phyloP scores from a whole-genome alignment of 2,888 invertebrate species.

The Hirtodrosophila confusa region DNA sequence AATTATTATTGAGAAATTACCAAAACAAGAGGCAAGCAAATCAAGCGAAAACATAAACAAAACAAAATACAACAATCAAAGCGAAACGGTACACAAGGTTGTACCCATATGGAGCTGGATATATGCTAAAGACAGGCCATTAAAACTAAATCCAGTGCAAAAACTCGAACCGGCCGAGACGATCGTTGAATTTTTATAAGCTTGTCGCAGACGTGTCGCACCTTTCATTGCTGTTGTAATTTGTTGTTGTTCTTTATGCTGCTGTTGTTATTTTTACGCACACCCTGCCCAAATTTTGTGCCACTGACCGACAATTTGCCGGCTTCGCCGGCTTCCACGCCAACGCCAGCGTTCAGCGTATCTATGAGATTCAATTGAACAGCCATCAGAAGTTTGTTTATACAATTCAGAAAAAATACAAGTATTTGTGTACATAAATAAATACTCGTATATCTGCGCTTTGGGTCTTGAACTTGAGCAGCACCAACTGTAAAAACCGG shows the following conservation, averaged over 20 bases:
- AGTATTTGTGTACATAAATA: constrained; percentile 7
- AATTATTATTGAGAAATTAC: constrained; percentile 70
- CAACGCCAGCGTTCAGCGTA: constrained; percentile 35
- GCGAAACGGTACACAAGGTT: constrained; percentile 23
- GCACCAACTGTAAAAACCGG: constrained; percentile 54
- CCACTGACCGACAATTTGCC: constrained; percentile 73
- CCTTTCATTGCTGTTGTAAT: constrained; percentile 40
- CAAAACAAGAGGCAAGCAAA: constrained; percentile 45
- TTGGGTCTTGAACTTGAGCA: constrained; percentile 45
- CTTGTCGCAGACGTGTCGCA: constrained; percentile 61
- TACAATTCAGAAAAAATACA: constrained; percentile 22
- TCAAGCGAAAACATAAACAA: constrained; percentile 37
- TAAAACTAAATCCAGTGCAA: constrained; percentile 75
- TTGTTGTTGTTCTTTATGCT: constrained; percentile 15
- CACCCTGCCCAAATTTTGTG: constrained; percentile 70
- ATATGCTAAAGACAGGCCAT: constrained; percentile 57
- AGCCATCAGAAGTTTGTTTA: constrained; percentile 16
- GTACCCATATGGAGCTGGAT: constrained; percentile 17
- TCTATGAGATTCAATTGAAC: constrained; percentile 47
- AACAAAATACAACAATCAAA: constrained; percentile 33
- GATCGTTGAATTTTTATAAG: constrained; percentile 65
- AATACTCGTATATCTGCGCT: not conserved
- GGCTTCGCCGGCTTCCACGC: constrained; percentile 28
- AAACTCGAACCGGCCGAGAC: constrained; percentile 51
- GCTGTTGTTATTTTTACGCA: constrained; percentile 27